These are phyloP conservation scores for Loxodonta africana DNA, from an alignment of 2,113 vertebrate genomes.

Conservation along the genomic window DNA sequence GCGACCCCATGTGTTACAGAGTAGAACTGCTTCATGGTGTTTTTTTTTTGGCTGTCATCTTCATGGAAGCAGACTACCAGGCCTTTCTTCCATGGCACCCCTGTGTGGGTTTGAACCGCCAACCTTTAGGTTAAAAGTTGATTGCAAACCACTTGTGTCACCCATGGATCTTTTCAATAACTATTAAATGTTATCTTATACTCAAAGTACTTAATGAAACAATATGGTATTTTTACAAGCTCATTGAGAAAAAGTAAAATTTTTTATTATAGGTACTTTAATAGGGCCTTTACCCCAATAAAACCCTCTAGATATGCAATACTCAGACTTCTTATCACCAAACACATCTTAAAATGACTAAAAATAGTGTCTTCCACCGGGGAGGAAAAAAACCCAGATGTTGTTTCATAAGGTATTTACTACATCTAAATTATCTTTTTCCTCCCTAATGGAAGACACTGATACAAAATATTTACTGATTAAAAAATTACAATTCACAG, in stretches of 20 bases:
- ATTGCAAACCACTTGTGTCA: too few relatives aligned
- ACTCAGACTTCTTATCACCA: neutral
- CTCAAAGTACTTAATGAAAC: neutral
- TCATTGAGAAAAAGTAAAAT: neutral
- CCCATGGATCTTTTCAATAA: neutral
- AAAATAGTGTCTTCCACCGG: neutral
- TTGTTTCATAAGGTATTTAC: neutral
- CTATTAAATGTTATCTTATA: conserved; percentile 12
- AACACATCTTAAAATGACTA: neutral
- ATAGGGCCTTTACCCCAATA: neutral
- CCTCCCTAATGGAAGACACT: too few relatives aligned
- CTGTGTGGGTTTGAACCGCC: too few relatives aligned
- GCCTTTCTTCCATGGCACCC: too few relatives aligned
- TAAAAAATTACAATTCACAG: conserved; percentile 35
- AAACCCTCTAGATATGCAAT: neutral
- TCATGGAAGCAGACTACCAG: too few relatives aligned
- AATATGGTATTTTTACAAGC: neutral
- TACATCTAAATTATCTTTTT: too few relatives aligned
- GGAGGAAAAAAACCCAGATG: neutral
- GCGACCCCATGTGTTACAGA: too few relatives aligned
- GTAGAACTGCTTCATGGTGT: too few relatives aligned
- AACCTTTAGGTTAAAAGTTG: too few relatives aligned
- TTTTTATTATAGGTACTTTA: neutral
- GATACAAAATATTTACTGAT: neutral
- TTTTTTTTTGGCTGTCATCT: too few relatives aligned